Conservation (phyloP, 2,888 invertebrate genomes). For the Temnothorax ravouxi region DNA sequence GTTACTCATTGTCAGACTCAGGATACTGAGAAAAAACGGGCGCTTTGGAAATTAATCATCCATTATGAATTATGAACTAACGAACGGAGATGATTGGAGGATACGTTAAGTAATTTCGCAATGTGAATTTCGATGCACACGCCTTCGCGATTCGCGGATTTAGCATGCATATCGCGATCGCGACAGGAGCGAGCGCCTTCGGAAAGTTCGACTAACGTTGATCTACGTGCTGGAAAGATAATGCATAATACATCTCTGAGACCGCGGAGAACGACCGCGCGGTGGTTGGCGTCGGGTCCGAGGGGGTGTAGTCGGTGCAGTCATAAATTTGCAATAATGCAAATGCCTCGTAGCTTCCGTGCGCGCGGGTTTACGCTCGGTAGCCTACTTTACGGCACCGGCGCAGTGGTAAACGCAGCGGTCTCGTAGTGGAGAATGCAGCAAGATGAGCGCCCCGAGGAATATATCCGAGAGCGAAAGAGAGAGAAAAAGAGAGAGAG, state of each 20-base stretch:
- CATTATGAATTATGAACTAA: conserved; percentile 20
- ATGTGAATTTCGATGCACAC: conserved; percentile 59
- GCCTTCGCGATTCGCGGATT: conserved; percentile 53
- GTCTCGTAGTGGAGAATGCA: conserved; percentile 65
- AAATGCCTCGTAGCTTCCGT: conserved; percentile 79
- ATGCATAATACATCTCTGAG: conserved; percentile 84
- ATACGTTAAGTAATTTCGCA: conserved; percentile 51
- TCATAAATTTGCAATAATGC: conserved; percentile 85
- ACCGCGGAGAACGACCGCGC: conserved; percentile 73
- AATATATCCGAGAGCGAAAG: conserved; percentile 42
- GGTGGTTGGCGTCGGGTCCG: conserved; percentile 61
- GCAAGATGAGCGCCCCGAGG: conserved; percentile 63
- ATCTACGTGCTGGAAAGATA: conserved; percentile 85
- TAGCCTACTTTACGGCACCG: conserved; percentile 80
- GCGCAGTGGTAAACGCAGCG: conserved; percentile 58
- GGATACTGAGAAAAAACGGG: neutral
- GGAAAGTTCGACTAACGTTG: conserved; percentile 83
- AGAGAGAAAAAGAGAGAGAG: conserved; percentile 20
- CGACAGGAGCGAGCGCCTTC: conserved; percentile 71
- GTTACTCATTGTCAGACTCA: neutral
- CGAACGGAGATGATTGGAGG: neutral
- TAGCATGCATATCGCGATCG: conserved; percentile 62
- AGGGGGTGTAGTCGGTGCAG: conserved; percentile 76
- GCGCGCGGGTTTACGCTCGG: conserved; percentile 75
- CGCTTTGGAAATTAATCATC: neutral